These are phyloP conservation scores for Ophiodon elongatus DNA, from an alignment of 2,113 vertebrate genomes.

Conservation along the genomic window DNA sequence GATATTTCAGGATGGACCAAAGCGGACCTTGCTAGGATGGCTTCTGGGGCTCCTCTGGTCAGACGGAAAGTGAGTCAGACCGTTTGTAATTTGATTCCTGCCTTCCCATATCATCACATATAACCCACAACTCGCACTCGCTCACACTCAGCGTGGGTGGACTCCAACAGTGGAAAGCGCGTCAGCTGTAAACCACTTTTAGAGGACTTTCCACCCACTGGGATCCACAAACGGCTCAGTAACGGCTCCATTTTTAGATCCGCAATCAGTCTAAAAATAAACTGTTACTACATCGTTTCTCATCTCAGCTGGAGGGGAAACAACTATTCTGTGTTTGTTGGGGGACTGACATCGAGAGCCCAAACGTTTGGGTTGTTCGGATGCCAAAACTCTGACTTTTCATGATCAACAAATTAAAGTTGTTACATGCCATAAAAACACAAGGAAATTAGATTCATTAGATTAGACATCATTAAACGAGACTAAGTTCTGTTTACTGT, in stretches of 20 bases:
- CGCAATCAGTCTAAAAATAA: conserved; percentile 30
- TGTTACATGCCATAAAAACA: too few species aligned
- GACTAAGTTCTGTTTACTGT: too few species aligned
- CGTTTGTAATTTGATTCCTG: conserved; percentile 14
- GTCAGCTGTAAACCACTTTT: conserved; percentile 44
- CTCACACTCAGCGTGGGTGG: conserved; percentile 14
- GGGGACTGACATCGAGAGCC: background rate
- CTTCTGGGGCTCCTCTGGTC: background rate
- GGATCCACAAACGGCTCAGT: conserved; percentile 25
- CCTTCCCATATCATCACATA: background rate
- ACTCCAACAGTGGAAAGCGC: conserved; percentile 29
- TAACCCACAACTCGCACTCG: background rate
- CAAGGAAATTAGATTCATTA: too few species aligned
- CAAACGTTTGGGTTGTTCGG: background rate
- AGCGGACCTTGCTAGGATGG: background rate
- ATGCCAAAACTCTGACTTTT: background rate
- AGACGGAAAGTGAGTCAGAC: background rate
- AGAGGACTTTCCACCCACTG: conserved; percentile 50
- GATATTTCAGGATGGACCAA: background rate
- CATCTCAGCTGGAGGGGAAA: conserved; percentile 21
- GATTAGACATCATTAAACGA: too few species aligned
- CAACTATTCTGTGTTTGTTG: background rate
- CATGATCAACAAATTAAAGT: background rate
- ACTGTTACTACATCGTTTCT: conserved; percentile 45
- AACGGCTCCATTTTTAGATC: conserved; percentile 40